Conservation (phyloP, 2,113 vertebrate species). For the Galeopterus variegatus region DNA sequence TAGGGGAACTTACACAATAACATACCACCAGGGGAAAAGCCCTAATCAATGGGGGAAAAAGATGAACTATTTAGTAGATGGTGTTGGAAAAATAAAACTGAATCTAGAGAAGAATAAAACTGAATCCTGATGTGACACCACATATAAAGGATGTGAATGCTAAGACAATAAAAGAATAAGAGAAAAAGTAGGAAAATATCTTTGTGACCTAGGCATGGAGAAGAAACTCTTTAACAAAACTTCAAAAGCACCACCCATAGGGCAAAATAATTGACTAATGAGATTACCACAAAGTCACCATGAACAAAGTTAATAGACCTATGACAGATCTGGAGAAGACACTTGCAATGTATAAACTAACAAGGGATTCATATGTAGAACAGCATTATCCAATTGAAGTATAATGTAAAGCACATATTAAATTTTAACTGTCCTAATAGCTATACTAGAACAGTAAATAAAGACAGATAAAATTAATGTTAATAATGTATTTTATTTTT, state of each 20-base stretch:
- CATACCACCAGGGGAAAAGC: neutral
- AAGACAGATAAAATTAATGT: neutral
- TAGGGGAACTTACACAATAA: neutral
- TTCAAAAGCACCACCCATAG: neutral
- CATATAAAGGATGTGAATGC: neutral
- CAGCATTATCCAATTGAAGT: neutral
- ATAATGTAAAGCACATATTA: neutral
- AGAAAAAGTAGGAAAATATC: neutral
- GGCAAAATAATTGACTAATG: neutral
- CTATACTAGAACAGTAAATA: neutral
- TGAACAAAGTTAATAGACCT: neutral
- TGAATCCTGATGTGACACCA: neutral
- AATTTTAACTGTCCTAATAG: neutral
- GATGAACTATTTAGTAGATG: neutral
- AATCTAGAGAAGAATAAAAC: neutral
- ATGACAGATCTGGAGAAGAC: neutral
- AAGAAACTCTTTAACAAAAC: neutral
- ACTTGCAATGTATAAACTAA: neutral
- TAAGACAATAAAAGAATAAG: constrained; percentile 2
- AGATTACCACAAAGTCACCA: neutral
- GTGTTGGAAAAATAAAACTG: neutral
- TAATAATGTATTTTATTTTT: neutral
- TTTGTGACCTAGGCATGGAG: neutral
- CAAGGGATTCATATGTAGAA: neutral
- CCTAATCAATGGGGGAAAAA: neutral